Conservation (phyloP, 2,888 invertebrate species). For the Poecilus cupreus region DNA sequence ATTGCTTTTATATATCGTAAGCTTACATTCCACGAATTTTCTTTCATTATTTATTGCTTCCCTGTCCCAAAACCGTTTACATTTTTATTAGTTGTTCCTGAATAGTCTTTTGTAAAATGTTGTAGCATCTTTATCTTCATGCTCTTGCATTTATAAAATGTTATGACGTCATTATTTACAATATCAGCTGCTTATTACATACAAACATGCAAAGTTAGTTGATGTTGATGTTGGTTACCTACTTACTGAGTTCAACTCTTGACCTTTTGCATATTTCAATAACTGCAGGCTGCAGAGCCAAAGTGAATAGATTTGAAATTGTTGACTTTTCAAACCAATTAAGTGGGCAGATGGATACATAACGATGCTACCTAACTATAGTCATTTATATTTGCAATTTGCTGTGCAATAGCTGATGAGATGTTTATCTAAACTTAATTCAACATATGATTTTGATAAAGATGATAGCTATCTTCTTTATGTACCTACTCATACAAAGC, state of each 20-base stretch:
- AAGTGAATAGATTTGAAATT: conserved; percentile 29
- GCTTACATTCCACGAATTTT: background rate
- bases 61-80: no score
- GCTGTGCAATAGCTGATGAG: background rate
- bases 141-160: background rate
- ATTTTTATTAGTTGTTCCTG: no score
- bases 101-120: no score
- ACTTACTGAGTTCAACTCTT: conserved; percentile 44
- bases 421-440: conserved; percentile 3
- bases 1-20: background rate
- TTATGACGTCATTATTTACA: conserved; percentile 19
- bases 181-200: conserved; percentile 27
- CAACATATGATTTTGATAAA: no score
- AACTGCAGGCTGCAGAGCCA: conserved; percentile 17
- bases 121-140: background rate
- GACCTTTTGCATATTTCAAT: conserved; percentile 50
- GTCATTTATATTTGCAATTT: conserved; percentile 18
- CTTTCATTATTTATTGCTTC: background rate
- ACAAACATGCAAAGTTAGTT: conserved; percentile 6
- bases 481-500: no score
- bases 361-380: conserved; percentile 23
- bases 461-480: no score
- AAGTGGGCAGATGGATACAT: conserved; percentile 21
- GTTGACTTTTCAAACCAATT: conserved; percentile 43
- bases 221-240: conserved; percentile 28